These are phyloP conservation scores for Globia sparganii DNA, from an alignment of 2,888 invertebrate species.

Conservation along the genomic window DNA sequence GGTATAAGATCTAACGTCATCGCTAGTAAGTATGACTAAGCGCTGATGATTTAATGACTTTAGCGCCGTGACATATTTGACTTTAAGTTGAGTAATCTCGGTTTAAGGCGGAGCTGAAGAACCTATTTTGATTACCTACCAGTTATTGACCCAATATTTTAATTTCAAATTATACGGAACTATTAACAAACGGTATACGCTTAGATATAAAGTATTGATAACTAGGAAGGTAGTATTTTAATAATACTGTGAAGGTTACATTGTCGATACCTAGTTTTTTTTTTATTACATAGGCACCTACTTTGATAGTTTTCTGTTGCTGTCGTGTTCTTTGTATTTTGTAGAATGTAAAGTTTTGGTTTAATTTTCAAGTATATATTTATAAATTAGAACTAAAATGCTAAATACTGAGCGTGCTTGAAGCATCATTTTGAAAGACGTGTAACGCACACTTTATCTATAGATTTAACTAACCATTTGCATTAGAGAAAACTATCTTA, in stretches of 20 bases:
- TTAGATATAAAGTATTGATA: background rate
- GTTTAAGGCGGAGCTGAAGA: constrained; percentile 12
- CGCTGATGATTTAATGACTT: constrained; percentile 48
- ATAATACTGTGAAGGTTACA: constrained; percentile 16
- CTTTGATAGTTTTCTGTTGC: background rate
- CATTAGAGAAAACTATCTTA: constrained; percentile 37
- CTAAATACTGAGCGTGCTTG: constrained; percentile 40
- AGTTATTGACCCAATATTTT: background rate
- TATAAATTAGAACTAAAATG: background rate
- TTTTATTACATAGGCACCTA: background rate
- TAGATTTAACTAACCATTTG: constrained; percentile 21
- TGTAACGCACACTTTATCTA: constrained; percentile 19
- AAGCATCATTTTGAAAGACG: constrained; percentile 48
- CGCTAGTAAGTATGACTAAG: constrained; percentile 50
- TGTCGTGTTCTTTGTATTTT: background rate
- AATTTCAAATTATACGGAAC: background rate
- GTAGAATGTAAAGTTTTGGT: constrained; percentile 1
- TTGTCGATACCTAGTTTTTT: background rate
- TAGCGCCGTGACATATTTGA: constrained; percentile 44
- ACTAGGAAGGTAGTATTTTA: constrained; percentile 23
- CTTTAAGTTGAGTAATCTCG: constrained; percentile 34
- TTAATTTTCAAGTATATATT: background rate
- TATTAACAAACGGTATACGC: background rate
- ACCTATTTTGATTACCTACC: constrained; percentile 9
- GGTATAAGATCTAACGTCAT: constrained; percentile 43